A percentile compares a stretch with the other conserved stretches of the same genome.
phyloP scores from a whole-genome alignment of 2,113 vertebrate genomes.

The Meles meles region DNA sequence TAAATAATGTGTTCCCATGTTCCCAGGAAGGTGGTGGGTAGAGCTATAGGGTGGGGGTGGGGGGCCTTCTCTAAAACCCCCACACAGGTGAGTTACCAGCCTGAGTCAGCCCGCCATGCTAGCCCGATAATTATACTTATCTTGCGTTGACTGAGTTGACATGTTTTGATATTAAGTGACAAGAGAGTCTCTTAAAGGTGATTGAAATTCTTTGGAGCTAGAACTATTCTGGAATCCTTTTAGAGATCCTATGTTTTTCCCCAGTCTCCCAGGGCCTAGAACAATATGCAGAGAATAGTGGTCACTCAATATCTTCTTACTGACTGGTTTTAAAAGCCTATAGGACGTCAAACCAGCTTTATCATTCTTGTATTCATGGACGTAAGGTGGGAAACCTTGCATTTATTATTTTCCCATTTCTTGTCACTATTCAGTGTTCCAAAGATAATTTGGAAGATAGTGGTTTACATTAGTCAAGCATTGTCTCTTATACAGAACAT shows the following conservation, averaged over 20 bases:
- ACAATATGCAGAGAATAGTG: accelerated
- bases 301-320: neutral
- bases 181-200: neutral
- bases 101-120: accelerated
- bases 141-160: neutral
- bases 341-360: neutral
- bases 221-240: neutral
- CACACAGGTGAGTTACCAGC: neutral
- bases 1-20: too few species aligned
- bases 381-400: neutral
- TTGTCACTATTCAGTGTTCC: neutral
- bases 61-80: accelerated
- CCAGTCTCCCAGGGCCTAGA: neutral
- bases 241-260: neutral
- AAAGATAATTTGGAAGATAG: neutral
- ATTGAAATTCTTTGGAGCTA: neutral
- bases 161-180: neutral
- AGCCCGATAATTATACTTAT: neutral
- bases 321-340: neutral
- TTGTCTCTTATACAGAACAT: neutral
- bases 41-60: too few species aligned
- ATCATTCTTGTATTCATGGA: neutral
- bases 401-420: neutral
- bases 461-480: neutral
- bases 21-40: neutral